These are phyloP conservation scores for Iguana delicatissima DNA, from an alignment of 2,797 vertebrate genomes.

Conservation along the genomic window DNA sequence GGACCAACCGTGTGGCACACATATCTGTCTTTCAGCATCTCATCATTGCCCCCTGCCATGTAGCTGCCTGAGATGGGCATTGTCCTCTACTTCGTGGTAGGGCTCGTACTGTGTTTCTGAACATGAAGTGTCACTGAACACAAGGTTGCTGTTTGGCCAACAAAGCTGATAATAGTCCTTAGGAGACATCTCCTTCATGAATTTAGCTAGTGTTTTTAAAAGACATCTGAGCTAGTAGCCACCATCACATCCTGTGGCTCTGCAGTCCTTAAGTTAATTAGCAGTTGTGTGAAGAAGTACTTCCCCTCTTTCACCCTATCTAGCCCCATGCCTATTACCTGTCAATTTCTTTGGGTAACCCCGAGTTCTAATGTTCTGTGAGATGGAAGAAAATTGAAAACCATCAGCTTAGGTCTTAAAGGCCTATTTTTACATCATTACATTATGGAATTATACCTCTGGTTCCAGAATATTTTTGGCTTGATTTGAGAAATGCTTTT, in stretches of 20 bases:
- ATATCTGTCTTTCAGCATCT: background rate
- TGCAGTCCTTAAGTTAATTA: background rate
- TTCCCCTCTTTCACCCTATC: too few relatives aligned
- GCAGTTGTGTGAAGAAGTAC: background rate
- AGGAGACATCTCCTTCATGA: background rate
- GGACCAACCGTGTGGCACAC: too few relatives aligned
- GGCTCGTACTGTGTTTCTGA: background rate
- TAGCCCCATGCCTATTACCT: background rate
- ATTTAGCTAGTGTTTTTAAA: background rate
- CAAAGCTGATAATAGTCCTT: background rate
- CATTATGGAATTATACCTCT: background rate
- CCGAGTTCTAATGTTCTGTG: background rate
- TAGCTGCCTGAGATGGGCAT: too few relatives aligned
- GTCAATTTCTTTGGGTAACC: background rate
- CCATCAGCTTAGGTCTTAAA: background rate
- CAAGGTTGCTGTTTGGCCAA: background rate
- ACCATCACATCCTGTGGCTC: background rate
- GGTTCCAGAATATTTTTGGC: conserved; percentile 21
- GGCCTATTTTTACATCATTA: conserved; percentile 13
- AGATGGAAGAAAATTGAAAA: background rate
- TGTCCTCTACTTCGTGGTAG: background rate
- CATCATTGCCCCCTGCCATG: background rate
- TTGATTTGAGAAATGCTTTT: conserved; percentile 1
- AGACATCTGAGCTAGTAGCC: background rate
- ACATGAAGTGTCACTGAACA: background rate